Conservation (phyloP, 1,140 invertebrate species). For the Eriocheir sinensis region DNA sequence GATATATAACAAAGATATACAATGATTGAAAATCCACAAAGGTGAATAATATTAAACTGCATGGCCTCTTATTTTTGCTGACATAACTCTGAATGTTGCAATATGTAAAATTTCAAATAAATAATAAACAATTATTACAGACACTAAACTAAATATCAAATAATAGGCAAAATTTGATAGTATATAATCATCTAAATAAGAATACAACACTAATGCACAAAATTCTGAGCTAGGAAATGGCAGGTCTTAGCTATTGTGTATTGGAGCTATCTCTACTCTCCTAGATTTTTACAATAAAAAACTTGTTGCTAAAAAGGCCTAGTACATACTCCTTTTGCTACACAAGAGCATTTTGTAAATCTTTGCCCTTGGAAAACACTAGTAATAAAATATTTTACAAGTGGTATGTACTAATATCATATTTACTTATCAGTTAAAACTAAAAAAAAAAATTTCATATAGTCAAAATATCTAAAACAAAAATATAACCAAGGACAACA, state of each 20-base stretch:
- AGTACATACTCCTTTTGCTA: constrained; percentile 5
- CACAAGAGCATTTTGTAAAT: not conserved
- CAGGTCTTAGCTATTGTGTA: not conserved
- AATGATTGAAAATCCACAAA: not conserved
- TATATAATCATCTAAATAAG: not conserved
- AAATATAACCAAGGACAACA: not conserved
- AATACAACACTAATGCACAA: constrained; percentile 17
- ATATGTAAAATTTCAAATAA: not conserved
- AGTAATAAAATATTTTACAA: not conserved
- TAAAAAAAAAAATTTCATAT: not conserved
- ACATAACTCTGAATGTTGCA: not conserved
- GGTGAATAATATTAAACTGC: not conserved
- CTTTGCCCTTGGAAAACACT: not conserved
- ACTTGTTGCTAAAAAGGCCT: not conserved
- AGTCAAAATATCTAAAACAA: not conserved
- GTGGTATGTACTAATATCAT: not conserved
- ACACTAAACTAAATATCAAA: not conserved
- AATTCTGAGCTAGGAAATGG: not conserved
- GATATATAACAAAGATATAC: too few relatives aligned
- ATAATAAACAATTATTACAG: not conserved
- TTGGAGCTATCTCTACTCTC: not conserved
- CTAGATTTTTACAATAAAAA: constrained; percentile 17
- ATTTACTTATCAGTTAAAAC: too few relatives aligned
- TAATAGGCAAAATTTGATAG: not conserved
- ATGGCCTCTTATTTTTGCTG: not conserved